Percentiles rank a stretch among this genome's conserved stretches.
Evolutionary conservation across 2,113 vertebrate species (phyloP).

Genomic region (Mandrillus leucophaeus): DNA sequence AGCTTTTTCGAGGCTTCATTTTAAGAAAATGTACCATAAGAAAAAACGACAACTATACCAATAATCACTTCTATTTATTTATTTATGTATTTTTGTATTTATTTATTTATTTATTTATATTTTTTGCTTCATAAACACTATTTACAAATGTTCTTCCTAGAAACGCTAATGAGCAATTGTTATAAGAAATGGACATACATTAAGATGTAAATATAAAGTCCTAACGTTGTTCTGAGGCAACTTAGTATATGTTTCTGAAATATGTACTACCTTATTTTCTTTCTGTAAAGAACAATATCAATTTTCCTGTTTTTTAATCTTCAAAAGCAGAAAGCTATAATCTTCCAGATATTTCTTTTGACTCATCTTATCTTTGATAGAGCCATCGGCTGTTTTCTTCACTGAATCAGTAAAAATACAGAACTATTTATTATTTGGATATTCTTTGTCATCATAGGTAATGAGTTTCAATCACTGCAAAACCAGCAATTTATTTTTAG

Average conservation of each 20-base stretch:
- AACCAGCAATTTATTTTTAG: neutral
- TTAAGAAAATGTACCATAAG: neutral
- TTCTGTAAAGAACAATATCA: neutral
- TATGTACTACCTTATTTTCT: neutral
- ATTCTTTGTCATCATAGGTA: neutral
- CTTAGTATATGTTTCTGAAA: neutral
- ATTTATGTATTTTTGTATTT: too few species aligned
- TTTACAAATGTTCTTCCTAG: neutral
- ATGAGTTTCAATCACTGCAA: neutral
- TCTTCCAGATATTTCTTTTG: neutral
- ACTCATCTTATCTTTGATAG: neutral
- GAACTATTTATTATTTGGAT: neutral
- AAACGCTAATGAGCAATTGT: neutral
- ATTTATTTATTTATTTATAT: neutral
- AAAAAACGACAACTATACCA: neutral
- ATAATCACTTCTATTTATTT: neutral
- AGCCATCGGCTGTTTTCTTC: fast-evolving
- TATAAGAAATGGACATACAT: neutral
- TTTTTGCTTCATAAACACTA: neutral
- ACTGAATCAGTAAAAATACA: neutral
- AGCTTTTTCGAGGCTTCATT: neutral
- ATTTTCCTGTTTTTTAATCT: neutral
- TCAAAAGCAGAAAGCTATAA: neutral
- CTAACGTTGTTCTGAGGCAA: neutral
- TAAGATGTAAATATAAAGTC: neutral